Conservation (phyloP, 2,113 vertebrate species). For the Cryptotis parvus region DNA sequence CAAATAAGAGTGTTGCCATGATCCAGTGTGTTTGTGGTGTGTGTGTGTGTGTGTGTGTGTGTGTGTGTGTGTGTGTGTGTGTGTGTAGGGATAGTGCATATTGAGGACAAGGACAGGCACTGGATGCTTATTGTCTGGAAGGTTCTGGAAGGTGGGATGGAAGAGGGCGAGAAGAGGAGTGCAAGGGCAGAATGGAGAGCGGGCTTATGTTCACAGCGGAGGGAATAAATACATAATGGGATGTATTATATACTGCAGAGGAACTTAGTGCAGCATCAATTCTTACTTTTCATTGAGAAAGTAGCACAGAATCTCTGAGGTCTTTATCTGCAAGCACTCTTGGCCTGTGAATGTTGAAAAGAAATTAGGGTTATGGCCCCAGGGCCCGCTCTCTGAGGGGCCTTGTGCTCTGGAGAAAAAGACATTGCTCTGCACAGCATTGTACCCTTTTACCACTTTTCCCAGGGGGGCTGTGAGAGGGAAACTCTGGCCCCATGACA, state of each 20-base stretch:
- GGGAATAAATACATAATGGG: slow-evolving; percentile 6
- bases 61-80: no score
- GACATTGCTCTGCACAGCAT: slow-evolving; percentile 17
- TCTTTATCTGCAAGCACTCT: slow-evolving; percentile 27
- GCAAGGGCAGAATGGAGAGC: neutral
- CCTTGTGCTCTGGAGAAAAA: neutral
- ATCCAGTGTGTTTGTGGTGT: no score
- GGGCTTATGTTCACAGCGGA: neutral
- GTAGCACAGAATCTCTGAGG: neutral
- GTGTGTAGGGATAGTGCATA: no score
- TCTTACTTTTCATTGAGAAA: slow-evolving; percentile 36
- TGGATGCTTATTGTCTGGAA: neutral
- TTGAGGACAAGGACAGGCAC: neutral
- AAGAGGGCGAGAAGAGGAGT: neutral
- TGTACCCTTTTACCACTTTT: neutral
- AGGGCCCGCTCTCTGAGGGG: slow-evolving; percentile 38
- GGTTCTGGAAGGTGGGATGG: neutral
- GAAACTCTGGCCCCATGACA: neutral
- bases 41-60: no score
- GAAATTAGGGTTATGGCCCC: slow-evolving; percentile 24
- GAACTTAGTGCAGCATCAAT: neutral
- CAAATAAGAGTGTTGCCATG: neutral
- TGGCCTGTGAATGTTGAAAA: slow-evolving; percentile 38
- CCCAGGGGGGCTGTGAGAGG: neutral
- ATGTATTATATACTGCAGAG: neutral